Evolutionary conservation across 2,888 invertebrate species (phyloP).

Genomic region (Pteria penguin): DNA sequence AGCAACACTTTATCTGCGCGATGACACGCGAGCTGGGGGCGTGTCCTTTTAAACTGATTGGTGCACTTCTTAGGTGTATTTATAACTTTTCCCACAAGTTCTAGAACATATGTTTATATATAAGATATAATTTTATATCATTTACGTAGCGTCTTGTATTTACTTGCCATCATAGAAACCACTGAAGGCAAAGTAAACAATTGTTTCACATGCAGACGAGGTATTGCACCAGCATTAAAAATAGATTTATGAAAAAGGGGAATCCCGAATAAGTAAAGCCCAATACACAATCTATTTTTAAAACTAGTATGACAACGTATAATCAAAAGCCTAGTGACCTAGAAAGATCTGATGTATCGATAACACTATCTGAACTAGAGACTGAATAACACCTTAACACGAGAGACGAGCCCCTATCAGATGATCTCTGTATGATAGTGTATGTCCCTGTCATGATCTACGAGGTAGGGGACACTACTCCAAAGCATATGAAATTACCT

Average conservation of each 20-base stretch:
- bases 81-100: background rate
- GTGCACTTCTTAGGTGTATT: background rate
- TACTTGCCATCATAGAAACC: background rate
- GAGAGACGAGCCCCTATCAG: background rate
- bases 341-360: background rate
- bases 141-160: background rate
- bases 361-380: background rate
- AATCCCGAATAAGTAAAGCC: conserved; percentile 3
- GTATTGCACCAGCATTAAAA: conserved; percentile 29
- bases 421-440: background rate
- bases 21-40: background rate
- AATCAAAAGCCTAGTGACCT: background rate
- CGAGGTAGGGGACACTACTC: background rate
- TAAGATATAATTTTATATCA: background rate
- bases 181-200: background rate
- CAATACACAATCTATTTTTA: background rate
- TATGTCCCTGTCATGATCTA: background rate
- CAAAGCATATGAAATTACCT: background rate
- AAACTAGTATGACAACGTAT: background rate
- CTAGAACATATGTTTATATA: background rate
- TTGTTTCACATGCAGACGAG: background rate
- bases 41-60: background rate
- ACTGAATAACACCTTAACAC: background rate
- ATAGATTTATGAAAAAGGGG: conserved; percentile 14
- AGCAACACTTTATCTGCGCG: background rate